Evolutionary conservation across 2,113 vertebrate genomes (phyloP).

Genomic region (Pluvianellus socialis): DNA sequence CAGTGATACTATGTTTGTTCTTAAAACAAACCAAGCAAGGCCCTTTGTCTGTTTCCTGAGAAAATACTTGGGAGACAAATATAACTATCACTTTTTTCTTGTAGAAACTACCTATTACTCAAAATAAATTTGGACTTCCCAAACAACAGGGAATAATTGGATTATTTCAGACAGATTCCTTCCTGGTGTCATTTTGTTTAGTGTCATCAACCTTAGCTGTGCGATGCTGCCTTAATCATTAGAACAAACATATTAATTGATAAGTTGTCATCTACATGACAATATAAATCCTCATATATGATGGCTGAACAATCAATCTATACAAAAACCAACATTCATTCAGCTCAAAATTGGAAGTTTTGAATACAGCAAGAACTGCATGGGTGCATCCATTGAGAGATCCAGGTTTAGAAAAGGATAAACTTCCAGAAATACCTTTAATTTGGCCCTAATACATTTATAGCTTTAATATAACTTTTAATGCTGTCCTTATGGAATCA

Average conservation of each 20-base stretch:
- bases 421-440: neutral
- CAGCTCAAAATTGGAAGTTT: neutral
- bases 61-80: slow-evolving; percentile 25
- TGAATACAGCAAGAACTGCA: neutral
- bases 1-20: neutral
- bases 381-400: neutral
- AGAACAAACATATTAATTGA: neutral
- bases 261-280: neutral
- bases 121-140: neutral
- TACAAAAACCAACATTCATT: neutral
- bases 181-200: neutral
- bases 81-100: neutral
- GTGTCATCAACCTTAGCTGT: neutral
- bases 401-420: neutral
- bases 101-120: neutral
- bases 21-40: neutral
- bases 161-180: slow-evolving; percentile 6
- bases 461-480: neutral
- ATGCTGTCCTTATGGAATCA: neutral
- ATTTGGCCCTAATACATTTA: neutral
- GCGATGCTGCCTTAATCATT: neutral
- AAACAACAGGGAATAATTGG: neutral
- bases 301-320: neutral
- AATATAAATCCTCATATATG: neutral
- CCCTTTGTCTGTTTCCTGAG: neutral